Evolutionary conservation across 2,113 vertebrate species (phyloP), one percentile per base, ranked within the genome.

Genomic region (Bos indicus): DNA sequence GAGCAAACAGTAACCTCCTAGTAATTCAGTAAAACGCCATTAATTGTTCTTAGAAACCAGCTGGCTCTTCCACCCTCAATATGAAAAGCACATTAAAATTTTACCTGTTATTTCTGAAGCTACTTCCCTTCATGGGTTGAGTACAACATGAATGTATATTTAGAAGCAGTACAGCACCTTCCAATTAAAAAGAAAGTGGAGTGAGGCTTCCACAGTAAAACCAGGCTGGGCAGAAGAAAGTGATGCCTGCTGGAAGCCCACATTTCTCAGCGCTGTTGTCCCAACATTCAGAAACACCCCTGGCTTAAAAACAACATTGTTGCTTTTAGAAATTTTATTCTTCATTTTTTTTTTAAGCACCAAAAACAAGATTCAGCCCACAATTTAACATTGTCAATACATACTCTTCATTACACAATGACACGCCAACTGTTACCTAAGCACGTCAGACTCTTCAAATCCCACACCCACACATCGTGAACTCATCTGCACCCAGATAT

Each of bases 351-450:
- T 80, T 33, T 19, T 19, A 40, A 92, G 85, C 33, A 14, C 7
- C 84, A 14, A 89, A 92, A 60, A 26, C 33, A 85, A 91, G 52
- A 86, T 92, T 94, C 2, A 51, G 71, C 89, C 95, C 84, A 25
- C 54, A 89, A 97, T 57, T 95, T 92, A 97, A 87, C 98, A 93
- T 48, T 97, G 93, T 94, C 81, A 98, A 96, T 96, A 95, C 60
- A 91, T 89, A 23, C 94, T 51, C 57, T 67, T 95, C 57, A 67
- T 6, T 78, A 56, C 36, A 95, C 92, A 98, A 97, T 13, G 21
- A 46, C 64, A 97, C 4, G 28, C n/a, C 98, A 96, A 96, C 96
- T 95, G 95, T 94, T 97, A 97, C 97, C 97, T 97, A 97, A 97
- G 98, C 87, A 77, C 54, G 78, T 94, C 93, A 85, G 82, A 64